Evolutionary conservation across 2,113 vertebrate genomes (phyloP), one percentile per base, ranked within the genome.

Genomic region (Hydropotes inermis): DNA sequence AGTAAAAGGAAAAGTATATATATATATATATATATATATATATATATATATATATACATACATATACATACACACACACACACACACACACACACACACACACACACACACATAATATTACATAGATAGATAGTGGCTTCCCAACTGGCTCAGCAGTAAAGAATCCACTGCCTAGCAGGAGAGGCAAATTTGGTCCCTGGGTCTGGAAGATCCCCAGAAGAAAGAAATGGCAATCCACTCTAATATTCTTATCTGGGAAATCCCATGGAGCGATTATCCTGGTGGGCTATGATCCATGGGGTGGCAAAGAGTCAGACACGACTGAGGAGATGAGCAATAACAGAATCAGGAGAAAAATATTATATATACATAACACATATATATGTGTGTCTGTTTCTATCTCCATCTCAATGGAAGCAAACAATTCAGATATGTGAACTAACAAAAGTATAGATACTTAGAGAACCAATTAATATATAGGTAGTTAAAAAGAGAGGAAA

Each of bases 221-320:
- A 74, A 74, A 39, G 19, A 74, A 74, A 39, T 12, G 36, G 10
- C n/a, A 74, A 39, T 12, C 36, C 10, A 23, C 12, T 23, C 19
- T 39, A 57, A 23, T 39, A 25, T 74, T 74, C 19, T 70, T 70
- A 12, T 36, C 67, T 39, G 67, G 4, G 19, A 70, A 70, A 0
- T 70, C 10, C 67, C 19, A 0, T 39, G 36, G 67, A 12, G 10
- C 39, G 67, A 74, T 19, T 10, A 39, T 74, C 5, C 67, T 74
- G 36, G 21, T 11, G 23, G 21, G 19, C 39, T 74, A 39, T 39
- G 21, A 74, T 39, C 36, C 67, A 74, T 13, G 5, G 21, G 21
- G 70, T 43, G 10, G 19, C 21, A 74, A 25, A 74, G 21, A 74
- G 70, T 43, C 0, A 0, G 36, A 74, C 36, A 74, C 0, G 1